Evolutionary conservation across 2,888 invertebrate species (phyloP).

Genomic region (Lepidocyrtoides sp.): DNA sequence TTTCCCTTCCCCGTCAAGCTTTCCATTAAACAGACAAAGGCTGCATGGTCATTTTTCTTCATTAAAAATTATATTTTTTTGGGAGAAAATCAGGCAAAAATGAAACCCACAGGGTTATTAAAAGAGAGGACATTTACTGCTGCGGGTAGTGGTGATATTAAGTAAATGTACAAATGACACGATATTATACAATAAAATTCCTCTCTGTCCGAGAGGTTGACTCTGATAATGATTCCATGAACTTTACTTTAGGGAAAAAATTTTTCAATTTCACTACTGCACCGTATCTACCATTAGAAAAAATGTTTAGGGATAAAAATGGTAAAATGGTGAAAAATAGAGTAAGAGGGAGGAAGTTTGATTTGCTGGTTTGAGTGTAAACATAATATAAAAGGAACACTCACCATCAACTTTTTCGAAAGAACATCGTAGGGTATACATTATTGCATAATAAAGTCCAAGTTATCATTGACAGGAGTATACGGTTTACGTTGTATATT

Average conservation of each 20-base stretch:
- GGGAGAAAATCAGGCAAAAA: slow-evolving; percentile 39
- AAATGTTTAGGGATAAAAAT: background rate
- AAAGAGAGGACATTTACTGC: background rate
- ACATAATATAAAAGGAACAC: background rate
- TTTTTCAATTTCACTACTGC: background rate
- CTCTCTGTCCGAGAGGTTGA: background rate
- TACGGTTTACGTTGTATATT: no score
- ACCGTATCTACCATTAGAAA: background rate
- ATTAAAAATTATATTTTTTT: slow-evolving; percentile 62
- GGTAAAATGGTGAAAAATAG: background rate
- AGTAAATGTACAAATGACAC: slow-evolving; percentile 38
- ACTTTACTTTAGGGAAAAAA: slow-evolving; percentile 6
- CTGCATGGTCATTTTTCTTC: slow-evolving; percentile 69
- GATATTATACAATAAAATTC: slow-evolving; percentile 14
- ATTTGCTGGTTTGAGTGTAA: slow-evolving; percentile 15
- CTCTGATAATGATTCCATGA: background rate
- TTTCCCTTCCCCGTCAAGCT: slow-evolving; percentile 34
- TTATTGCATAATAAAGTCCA: background rate
- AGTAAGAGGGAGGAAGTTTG: background rate
- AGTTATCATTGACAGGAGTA: background rate
- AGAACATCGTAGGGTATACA: background rate
- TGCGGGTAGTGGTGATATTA: no score
- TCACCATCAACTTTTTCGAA: background rate
- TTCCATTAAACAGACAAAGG: slow-evolving; percentile 44
- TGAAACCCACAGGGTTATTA: background rate